Conservation (phyloP, 2,888 invertebrate species). For the Caenorhabditis zanzibari region DNA sequence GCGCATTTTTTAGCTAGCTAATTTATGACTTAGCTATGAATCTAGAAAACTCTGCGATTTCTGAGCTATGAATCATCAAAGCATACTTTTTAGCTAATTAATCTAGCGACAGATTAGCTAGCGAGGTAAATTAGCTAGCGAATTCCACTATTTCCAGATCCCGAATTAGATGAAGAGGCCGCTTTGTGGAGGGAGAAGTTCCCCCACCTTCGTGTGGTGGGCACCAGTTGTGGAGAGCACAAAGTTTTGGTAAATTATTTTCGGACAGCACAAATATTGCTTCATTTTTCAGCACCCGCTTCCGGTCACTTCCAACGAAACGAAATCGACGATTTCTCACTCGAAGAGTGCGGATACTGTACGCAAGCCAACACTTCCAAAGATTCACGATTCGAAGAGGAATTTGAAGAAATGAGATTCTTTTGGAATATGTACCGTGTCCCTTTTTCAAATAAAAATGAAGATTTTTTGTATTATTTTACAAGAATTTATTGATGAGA, state of each 20-base stretch:
- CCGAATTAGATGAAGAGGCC: constrained; percentile 41
- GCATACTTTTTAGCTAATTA: background rate
- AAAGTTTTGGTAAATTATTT: constrained; percentile 31
- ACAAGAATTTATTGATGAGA: too few relatives aligned
- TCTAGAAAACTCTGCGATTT: too few relatives aligned
- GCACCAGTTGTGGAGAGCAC: constrained; percentile 8
- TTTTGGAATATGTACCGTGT: too few relatives aligned
- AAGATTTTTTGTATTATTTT: too few relatives aligned
- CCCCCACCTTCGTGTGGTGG: constrained; percentile 45
- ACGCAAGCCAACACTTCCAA: constrained; percentile 26
- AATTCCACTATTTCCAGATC: constrained; percentile 33
- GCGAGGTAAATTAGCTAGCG: too few relatives aligned
- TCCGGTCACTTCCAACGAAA: background rate
- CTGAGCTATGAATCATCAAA: too few relatives aligned
- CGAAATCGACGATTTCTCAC: constrained; percentile 5
- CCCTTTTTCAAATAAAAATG: too few relatives aligned
- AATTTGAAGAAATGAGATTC: background rate
- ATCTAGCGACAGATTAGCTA: too few relatives aligned
- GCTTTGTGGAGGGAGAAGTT: constrained; percentile 44
- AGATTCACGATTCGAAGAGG: constrained; percentile 14
- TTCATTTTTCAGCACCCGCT: constrained; percentile 13
- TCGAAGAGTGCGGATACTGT: constrained; percentile 47
- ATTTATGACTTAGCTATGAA: too few relatives aligned
- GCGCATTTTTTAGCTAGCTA: background rate
- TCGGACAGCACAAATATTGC: background rate